Base-by-base conservation (phyloP, 1,140 invertebrate species). In the Bombus cullumanus region DNA sequence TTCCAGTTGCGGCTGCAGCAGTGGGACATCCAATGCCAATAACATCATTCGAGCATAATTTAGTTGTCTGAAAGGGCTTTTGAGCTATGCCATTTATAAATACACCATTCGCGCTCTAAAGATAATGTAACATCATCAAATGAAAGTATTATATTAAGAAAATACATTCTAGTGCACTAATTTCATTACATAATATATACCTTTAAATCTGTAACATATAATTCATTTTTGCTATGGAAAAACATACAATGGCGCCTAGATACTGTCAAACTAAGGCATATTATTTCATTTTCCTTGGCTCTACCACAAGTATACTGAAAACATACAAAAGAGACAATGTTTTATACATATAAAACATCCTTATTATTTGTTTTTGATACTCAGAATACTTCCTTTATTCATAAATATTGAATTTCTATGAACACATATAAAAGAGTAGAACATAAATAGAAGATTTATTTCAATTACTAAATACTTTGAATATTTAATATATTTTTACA, bases 191-290 rank as follows among this genome's bases (percentile, higher is more conserved):
- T 28, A 34, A 79, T 15, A 25, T n/a, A 13, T 87, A 93, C 93
- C 78, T 75, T 74, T 31, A 92, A 86, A 81, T 92, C 92, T 25
- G 90, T 86, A 18, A 91, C 76, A 25, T 88, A 88, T 39, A 93
- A 75, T 31, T 76, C 89, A 75, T 86, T 53, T 34, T 71, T 18
- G 0, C 57, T 47, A 39, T 59, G 73, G 12, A 88, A 76, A 81
- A 94, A 93, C 8, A 90, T 59, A 47, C 93, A 94, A 74, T 94
- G 93, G 13, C 78, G 78, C 8, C 93, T 87, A 15, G 93, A 94
- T 31, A 94, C 91, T 18, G 78, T 28, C 47, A 90, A 12, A 74
- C 89, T 90, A 3, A 80, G 31, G 41, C 93, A 92, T 12, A 91
- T 15, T 53, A 93, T 88, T 43, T 90, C 31, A 77, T 89, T 93